These are phyloP conservation scores for Balaenoptera acutorostrata DNA, from an alignment of 2,113 vertebrate genomes.

Conservation along the genomic window DNA sequence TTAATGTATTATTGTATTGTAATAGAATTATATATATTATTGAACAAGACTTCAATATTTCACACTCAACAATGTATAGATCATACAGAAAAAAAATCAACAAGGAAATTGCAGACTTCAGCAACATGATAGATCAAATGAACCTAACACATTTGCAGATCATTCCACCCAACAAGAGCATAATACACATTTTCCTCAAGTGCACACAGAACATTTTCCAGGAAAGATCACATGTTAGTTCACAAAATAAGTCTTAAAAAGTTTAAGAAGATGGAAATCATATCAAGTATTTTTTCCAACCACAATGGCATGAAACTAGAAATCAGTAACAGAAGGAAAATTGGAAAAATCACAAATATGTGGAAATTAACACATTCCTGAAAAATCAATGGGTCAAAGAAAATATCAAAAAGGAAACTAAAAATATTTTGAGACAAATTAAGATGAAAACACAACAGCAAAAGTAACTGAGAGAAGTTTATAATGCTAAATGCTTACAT, in stretches of 20 bases:
- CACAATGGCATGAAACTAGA: background rate
- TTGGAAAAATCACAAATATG: background rate
- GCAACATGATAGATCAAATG: background rate
- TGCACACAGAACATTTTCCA: background rate
- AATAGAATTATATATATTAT: background rate
- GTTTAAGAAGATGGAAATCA: background rate
- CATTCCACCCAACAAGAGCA: background rate
- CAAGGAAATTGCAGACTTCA: background rate
- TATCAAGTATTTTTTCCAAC: background rate
- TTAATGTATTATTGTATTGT: background rate
- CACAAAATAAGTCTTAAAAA: background rate
- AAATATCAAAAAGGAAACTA: background rate
- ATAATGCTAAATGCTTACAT: background rate
- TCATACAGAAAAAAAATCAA: background rate
- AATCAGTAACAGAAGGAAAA: background rate
- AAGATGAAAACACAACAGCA: background rate
- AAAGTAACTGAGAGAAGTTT: background rate
- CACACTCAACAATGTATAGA: background rate
- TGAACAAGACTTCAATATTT: background rate
- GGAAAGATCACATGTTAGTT: background rate
- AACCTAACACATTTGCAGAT: background rate
- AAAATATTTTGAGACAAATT: background rate
- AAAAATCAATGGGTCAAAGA: background rate
- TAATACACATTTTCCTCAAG: background rate
- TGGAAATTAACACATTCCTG: background rate